phyloP scores from a whole-genome alignment of 2,888 invertebrate genomes.

The Phyto melanocephala region DNA sequence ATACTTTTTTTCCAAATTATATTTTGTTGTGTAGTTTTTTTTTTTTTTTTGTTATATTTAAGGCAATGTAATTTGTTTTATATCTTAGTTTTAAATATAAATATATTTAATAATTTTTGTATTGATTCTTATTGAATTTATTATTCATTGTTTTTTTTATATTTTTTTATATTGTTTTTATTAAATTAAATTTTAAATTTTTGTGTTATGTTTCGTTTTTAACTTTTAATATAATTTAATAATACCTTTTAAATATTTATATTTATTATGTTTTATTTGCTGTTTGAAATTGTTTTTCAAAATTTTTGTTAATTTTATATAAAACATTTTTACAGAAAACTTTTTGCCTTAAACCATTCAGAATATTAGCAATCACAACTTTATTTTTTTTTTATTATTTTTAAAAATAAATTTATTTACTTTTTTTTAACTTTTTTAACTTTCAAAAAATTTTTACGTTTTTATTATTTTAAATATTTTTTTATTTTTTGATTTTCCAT shows the following conservation, averaged over 20 bases:
- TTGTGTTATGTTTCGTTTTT: background rate
- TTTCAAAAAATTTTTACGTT: background rate
- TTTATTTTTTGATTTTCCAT: conserved; percentile 30
- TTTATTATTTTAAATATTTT: conserved; percentile 28
- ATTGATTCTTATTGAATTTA: no score
- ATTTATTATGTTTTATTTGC: conserved; percentile 50
- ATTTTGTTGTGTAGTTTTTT: background rate
- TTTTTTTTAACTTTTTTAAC: conserved; percentile 8
- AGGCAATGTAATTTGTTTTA: no score
- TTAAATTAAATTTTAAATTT: background rate
- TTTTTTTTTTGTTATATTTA: no score
- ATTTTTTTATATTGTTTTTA: background rate
- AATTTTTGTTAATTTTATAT: conserved; percentile 51
- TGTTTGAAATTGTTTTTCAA: conserved; percentile 53
- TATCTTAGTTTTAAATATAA: no score
- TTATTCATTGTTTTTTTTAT: no score
- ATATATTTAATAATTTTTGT: no score
- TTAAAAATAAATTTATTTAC: no score
- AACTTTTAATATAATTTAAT: conserved; percentile 24
- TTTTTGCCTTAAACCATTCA: conserved; percentile 38
- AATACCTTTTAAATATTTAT: conserved; percentile 52
- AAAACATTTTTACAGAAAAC: conserved; percentile 66
- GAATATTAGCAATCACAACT: conserved; percentile 54
- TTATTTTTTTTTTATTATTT: conserved; percentile 33
- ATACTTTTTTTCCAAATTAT: background rate